Base-by-base conservation (phyloP, 2,113 vertebrate species). In the Semicossyphus pulcher region DNA sequence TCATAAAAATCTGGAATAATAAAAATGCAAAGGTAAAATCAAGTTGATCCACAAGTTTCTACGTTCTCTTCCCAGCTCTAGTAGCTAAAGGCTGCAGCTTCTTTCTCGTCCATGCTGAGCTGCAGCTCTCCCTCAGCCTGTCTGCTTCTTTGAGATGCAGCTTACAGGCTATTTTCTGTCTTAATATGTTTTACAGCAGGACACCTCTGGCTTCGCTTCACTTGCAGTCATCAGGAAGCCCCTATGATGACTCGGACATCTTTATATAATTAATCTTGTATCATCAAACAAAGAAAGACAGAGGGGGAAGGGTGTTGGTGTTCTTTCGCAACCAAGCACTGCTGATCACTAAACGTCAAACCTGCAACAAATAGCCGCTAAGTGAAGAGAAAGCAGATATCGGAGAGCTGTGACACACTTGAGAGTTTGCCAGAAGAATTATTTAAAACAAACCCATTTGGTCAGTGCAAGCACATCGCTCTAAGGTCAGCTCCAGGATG, bases 111-210 rank as follows among this genome's bases (percentile, higher is more conserved):
- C 23, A 5, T 12, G 47, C 20, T 51, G 14, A 28, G 28, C 20
- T 36, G 5, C 28, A 39, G 10, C 34, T 29, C 16, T 18, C 28
- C n/a, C 20, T 57, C 41, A 25, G 10, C 1, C 39, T 45, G 23
- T 16, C 28, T n/a, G 21, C 6, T 34, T 61, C n/a, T 21, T 1
- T 57, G 42, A 32, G 49, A 52, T n/a, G 31, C 28, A 68, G 47
- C 29, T 65, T 15, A 28, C n/a, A 31, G 73, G 71, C 72, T 62
- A 74, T 77, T 78, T 74, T 76, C 58, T 84, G 36, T 29, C 31
- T 36, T 47, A 31, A 72, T 57, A 57, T 48, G 73, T 78, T 82
- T 63, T 42, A 68, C 76, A 69, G 58, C 26, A 72, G 66, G 42
- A 25, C 26, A 4, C 29, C 29, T 26, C 45, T 60, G 65, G 51